Conservation (phyloP, 2,113 vertebrate genomes). For the Galemys pyrenaicus region DNA sequence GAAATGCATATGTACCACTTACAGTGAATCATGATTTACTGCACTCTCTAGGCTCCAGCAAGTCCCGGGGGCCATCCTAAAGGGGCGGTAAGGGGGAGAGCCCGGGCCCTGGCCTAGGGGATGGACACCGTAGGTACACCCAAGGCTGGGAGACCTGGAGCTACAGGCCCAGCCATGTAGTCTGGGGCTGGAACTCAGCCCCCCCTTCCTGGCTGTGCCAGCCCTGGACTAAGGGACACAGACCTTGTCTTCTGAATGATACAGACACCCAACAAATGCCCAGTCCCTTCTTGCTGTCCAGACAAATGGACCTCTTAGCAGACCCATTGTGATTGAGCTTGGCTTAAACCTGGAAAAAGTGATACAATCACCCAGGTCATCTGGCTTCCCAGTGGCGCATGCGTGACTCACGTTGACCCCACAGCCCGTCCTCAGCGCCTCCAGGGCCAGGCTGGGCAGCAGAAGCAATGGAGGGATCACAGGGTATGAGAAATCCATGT, state of each 20-base stretch:
- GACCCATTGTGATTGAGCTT: not conserved
- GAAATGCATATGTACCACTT: not conserved
- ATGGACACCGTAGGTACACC: no score
- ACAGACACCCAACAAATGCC: not conserved
- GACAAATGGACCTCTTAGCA: not conserved
- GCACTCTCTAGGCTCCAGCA: not conserved
- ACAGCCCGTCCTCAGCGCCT: rapidly evolving
- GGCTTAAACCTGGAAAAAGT: not conserved
- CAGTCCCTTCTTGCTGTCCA: rapidly evolving
- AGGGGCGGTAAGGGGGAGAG: no score
- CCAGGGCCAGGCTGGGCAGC: not conserved
- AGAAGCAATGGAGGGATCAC: rapidly evolving
- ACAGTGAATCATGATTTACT: not conserved
- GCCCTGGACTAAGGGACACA: not conserved
- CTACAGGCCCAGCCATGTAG: rapidly evolving
- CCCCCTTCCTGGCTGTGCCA: no score
- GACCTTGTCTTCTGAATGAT: rapidly evolving
- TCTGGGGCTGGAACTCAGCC: not conserved
- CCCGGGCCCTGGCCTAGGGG: no score
- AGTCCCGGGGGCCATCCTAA: not conserved
- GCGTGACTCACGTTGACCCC: no score
- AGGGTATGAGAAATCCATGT: not conserved
- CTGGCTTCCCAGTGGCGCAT: rapidly evolving
- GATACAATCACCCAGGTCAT: rapidly evolving
- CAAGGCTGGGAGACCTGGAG: not conserved